Evolutionary conservation across 2,888 invertebrate genomes (phyloP).

Genomic region (Podotricha telesiphe): DNA sequence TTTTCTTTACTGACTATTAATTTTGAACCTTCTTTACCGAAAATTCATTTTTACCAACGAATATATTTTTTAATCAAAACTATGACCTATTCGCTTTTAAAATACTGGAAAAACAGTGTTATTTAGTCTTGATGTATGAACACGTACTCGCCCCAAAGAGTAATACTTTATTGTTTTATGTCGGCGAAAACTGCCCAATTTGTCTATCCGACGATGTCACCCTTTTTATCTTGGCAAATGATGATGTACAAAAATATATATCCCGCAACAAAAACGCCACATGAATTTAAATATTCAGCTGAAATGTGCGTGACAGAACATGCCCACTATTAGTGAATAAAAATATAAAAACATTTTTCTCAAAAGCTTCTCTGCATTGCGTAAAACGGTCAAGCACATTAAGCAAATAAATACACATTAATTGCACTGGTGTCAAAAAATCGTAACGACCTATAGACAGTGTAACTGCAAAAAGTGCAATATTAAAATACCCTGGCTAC

Average conservation of each 20-base stretch:
- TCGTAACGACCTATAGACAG: background rate
- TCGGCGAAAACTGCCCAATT: constrained; percentile 63
- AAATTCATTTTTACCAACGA: too few relatives aligned
- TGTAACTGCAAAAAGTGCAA: too few relatives aligned
- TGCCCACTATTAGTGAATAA: constrained; percentile 13
- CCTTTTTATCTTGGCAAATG: constrained; percentile 61
- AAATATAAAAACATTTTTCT: background rate
- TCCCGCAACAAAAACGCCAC: constrained; percentile 21
- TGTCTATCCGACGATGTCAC: constrained; percentile 61
- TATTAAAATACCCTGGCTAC: too few relatives aligned
- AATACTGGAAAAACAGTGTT: background rate
- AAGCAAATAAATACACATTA: too few relatives aligned
- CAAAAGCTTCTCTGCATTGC: background rate
- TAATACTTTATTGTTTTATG: constrained; percentile 63
- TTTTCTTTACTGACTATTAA: too few relatives aligned
- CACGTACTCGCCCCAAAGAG: constrained; percentile 22
- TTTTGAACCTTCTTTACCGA: too few relatives aligned
- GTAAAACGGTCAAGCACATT: background rate
- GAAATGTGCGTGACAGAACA: constrained; percentile 20
- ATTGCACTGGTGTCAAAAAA: background rate
- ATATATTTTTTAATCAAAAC: too few relatives aligned
- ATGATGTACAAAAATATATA: constrained; percentile 51
- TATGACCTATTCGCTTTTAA: background rate
- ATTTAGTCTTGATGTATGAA: constrained; percentile 17
- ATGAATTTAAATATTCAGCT: constrained; percentile 26